Conservation (phyloP, 2,113 vertebrate species). For the Alectura lathami region DNA sequence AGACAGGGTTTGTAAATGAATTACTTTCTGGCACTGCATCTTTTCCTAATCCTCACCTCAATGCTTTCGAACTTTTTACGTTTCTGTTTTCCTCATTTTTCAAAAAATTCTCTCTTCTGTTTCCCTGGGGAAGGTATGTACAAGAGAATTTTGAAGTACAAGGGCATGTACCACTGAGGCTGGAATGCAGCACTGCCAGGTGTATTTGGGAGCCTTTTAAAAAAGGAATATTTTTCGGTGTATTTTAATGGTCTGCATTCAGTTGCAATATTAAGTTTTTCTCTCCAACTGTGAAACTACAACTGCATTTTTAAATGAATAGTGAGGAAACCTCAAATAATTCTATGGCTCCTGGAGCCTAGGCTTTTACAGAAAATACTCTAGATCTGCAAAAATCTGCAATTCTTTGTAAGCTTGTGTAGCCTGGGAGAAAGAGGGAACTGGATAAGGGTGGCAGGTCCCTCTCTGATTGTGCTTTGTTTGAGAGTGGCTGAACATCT, state of each 20-base stretch:
- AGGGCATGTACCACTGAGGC: neutral
- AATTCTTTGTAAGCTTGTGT: neutral
- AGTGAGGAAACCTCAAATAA: slow-evolving; percentile 11
- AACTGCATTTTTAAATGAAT: slow-evolving; percentile 31
- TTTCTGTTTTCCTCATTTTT: neutral
- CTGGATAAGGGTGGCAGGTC: neutral
- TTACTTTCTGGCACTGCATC: neutral
- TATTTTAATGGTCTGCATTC: slow-evolving; percentile 51
- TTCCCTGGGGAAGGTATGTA: neutral
- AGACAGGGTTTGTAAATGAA: slow-evolving; percentile 18
- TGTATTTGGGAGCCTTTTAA: slow-evolving; percentile 3
- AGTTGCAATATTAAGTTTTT: slow-evolving; percentile 51
- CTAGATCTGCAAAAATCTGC: neutral
- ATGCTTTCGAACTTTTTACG: neutral
- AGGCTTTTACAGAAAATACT: neutral
- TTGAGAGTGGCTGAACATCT: neutral
- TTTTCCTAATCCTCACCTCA: neutral
- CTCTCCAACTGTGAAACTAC: slow-evolving; percentile 40
- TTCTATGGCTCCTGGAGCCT: neutral
- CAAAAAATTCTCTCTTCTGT: neutral
- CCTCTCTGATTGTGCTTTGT: neutral
- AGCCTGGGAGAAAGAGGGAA: neutral
- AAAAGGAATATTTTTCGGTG: neutral
- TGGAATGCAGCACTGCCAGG: neutral
- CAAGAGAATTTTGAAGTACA: neutral